phyloP scores from a whole-genome alignment of 2,113 vertebrate species.

The Semnopithecus entellus region DNA sequence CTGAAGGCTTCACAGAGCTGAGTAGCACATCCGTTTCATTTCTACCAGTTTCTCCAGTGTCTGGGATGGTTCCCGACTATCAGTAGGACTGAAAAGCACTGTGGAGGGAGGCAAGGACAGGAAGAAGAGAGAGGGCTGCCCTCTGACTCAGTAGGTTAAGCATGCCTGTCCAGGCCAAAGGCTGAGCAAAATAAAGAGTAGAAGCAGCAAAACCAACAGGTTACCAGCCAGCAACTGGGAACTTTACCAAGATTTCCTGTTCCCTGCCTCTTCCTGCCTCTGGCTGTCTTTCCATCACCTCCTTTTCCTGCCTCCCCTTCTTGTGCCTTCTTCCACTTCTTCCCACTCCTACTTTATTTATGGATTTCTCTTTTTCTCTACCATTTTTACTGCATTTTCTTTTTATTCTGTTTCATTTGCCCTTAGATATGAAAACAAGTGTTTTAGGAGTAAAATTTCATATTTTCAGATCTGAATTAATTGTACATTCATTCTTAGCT shows the following conservation, averaged over 20 bases:
- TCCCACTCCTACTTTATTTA: not conserved
- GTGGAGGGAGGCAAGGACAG: not conserved
- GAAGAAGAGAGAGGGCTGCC: not conserved
- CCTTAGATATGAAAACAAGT: not conserved
- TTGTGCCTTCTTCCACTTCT: not conserved
- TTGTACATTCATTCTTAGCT: not conserved
- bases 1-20: not conserved
- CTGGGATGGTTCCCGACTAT: not conserved
- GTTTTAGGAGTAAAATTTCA: constrained; percentile 10
- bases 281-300: not conserved
- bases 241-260: not conserved
- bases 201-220: not conserved
- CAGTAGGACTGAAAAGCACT: not conserved
- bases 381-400: not conserved
- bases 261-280: not conserved
- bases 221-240: not conserved
- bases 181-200: not conserved
- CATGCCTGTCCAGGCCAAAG: not conserved
- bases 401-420: constrained; percentile 2
- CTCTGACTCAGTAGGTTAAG: no score
- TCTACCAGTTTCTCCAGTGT: not conserved
- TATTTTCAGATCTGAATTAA: not conserved
- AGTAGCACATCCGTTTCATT: not conserved
- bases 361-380: not conserved
- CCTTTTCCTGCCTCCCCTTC: not conserved